These are phyloP conservation scores for Hylyphantes graminicola DNA, from an alignment of 1,140 invertebrate species.

Conservation along the genomic window DNA sequence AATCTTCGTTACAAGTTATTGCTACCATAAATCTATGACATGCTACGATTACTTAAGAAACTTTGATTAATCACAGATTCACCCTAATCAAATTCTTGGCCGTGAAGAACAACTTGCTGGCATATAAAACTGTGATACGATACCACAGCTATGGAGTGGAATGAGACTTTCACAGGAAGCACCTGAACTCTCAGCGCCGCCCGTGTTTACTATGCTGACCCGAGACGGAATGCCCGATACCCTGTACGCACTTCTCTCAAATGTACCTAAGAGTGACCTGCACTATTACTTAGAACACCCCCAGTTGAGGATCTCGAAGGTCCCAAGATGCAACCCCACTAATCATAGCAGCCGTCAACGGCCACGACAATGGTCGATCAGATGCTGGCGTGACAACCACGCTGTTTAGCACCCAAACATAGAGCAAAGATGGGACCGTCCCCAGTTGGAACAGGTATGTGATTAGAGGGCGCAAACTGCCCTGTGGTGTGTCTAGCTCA, in stretches of 20 bases:
- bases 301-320: slow-evolving; percentile 83
- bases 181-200: slow-evolving; percentile 69
- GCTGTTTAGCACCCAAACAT: too few relatives aligned
- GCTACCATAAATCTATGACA: too few relatives aligned
- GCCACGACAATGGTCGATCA: slow-evolving; percentile 84
- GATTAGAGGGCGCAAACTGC: too few relatives aligned
- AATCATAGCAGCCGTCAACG: slow-evolving; percentile 86
- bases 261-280: slow-evolving; percentile 73
- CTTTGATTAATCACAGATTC: too few relatives aligned
- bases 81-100: background rate
- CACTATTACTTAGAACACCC: slow-evolving; percentile 70
- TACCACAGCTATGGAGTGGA: slow-evolving; percentile 34
- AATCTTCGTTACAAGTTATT: too few relatives aligned
- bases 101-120: background rate
- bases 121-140: slow-evolving; percentile 22
- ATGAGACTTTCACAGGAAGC: slow-evolving; percentile 42
- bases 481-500: too few relatives aligned
- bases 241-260: slow-evolving; percentile 79
- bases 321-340: slow-evolving; percentile 85
- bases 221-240: slow-evolving; percentile 82
- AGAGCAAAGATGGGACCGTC: too few relatives aligned
- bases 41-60: too few relatives aligned
- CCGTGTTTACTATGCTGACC: slow-evolving; percentile 81
- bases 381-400: slow-evolving; percentile 82
- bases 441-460: too few relatives aligned